phyloP scores from a whole-genome alignment of 2,113 vertebrate species.

The Climacteris rufus region DNA sequence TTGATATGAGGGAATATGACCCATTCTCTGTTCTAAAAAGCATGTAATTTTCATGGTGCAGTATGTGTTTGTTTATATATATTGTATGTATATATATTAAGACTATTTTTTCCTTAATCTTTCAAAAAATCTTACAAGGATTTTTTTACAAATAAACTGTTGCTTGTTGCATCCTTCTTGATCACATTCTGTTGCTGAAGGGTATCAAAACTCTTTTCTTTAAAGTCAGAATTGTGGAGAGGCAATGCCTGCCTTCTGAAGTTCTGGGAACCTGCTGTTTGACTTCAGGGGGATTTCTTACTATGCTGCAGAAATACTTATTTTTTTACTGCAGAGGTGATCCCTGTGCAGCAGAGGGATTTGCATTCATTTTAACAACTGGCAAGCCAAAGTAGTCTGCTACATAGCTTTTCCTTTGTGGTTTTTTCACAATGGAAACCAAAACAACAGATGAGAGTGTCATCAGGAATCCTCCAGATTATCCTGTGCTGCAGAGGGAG shows the following conservation, averaged over 20 bases:
- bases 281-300: not conserved
- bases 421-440: not conserved
- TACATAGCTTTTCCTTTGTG: not conserved
- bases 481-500: not conserved
- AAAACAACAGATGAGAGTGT: not conserved
- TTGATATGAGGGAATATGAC: slow-evolving; percentile 66
- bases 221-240: not conserved
- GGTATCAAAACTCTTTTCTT: not conserved
- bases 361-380: not conserved
- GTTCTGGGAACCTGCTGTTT: not conserved
- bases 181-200: slow-evolving; percentile 5
- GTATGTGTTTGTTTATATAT: slow-evolving; percentile 66
- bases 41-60: slow-evolving; percentile 74
- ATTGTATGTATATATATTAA: slow-evolving; percentile 75
- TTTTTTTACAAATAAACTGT: slow-evolving; percentile 77
- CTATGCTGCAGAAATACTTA: not conserved
- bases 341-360: not conserved
- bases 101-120: slow-evolving; percentile 79
- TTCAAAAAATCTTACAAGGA: slow-evolving; percentile 67
- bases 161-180: slow-evolving; percentile 65
- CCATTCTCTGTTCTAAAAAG: slow-evolving; percentile 69
- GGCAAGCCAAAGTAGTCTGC: not conserved
- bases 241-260: not conserved
- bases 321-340: not conserved
- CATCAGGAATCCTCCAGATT: not conserved